Conservation (phyloP, 2,797 vertebrate genomes). For the Carcharodon carcharias region DNA sequence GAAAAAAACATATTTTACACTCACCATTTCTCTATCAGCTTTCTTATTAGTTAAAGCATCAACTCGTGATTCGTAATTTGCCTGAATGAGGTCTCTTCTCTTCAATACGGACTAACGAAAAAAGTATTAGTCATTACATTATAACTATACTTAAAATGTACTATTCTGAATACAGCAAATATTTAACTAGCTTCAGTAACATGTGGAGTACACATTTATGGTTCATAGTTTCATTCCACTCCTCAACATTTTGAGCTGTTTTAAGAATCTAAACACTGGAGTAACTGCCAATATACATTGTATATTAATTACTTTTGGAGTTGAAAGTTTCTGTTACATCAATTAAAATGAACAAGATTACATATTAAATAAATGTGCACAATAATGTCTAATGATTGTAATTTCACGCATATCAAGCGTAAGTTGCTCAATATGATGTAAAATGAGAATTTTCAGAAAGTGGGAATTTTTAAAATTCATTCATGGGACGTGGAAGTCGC, state of each 20-base stretch:
- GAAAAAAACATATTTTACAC: conserved; percentile 48
- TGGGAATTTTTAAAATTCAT: background rate
- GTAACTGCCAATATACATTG: background rate
- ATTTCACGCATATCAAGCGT: background rate
- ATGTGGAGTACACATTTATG: background rate
- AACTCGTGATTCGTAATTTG: conserved; percentile 74
- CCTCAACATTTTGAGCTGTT: background rate
- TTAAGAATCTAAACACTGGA: background rate
- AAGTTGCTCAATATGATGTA: background rate
- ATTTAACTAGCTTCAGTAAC: background rate
- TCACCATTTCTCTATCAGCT: conserved; percentile 69
- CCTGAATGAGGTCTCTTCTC: conserved; percentile 89
- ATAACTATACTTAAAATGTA: background rate
- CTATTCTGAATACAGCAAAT: background rate
- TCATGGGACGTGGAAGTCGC: no score
- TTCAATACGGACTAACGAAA: conserved; percentile 73
- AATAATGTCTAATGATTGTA: background rate
- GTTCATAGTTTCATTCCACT: background rate
- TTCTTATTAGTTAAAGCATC: conserved; percentile 70
- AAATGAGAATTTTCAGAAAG: background rate
- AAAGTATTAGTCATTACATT: background rate
- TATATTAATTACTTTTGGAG: background rate
- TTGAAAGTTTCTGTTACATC: background rate
- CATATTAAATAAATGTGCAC: background rate
- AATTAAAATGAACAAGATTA: background rate